Evolutionary conservation across 1,140 invertebrate genomes (phyloP), one percentile per base, ranked within the genome.

Genomic region (Cyrtorhinus lividipennis): DNA sequence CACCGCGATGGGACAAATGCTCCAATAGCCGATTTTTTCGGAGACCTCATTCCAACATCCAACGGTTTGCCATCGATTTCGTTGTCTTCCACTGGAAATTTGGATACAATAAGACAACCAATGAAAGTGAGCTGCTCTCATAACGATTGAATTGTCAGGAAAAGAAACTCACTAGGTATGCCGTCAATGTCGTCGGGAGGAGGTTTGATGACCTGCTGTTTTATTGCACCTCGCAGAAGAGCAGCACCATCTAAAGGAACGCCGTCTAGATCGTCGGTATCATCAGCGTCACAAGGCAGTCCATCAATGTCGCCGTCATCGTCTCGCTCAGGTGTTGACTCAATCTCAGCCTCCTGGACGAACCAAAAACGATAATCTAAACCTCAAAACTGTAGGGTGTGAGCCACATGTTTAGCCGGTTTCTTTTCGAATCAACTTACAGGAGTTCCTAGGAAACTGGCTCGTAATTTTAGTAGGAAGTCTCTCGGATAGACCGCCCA

Each of bases 401-500:
- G n/a, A n/a, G n/a, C n/a, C n/a, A n/a, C n/a, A n/a, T n/a, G n/a
- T n/a, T n/a, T n/a, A n/a, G n/a, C n/a, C n/a, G n/a, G n/a, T n/a
- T n/a, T n/a, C n/a, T n/a, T n/a, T n/a, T n/a, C n/a, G n/a, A n/a
- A 38, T 5, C 30, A 53, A 56, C 53, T 56, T 25, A 45, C 56
- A 15, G 64, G 38, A 22, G 67, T 61, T 24, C 92, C 92, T 12
- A 93, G 75, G 71, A 99, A 99, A 12, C 90, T 81, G 73, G 95
- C 93, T 72, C 95, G 91, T 45, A 97, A 75, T 72, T 85, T 86
- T 56, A 91, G 83, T 25, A 99, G 77, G 75, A 92, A 93, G 65
- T 98, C 94, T 68, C 88, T 87, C 0, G 95, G 90, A 78, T 99
- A 99, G 58, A 99, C 84, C 26, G 90, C 84, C 87, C 94, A 97